A percentile compares a stretch with the other conserved stretches of the same genome.
Evolutionary conservation across 2,888 invertebrate species (phyloP).

Genomic region (Osedax frankpressi): DNA sequence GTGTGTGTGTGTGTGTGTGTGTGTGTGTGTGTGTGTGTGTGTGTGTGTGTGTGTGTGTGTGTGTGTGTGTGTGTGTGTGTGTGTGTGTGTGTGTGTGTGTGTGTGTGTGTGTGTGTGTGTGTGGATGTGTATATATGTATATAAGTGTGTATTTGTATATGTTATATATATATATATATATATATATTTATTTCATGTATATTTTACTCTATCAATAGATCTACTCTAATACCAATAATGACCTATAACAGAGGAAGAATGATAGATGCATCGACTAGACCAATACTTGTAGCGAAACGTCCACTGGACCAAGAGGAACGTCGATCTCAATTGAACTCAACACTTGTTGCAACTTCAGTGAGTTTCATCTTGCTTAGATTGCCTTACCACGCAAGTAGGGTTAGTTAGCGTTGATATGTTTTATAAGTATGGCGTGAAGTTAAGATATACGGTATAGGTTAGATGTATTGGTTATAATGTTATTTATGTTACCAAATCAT

Average conservation of each 20-base stretch:
- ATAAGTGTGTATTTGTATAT: neutral
- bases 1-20: too few relatives aligned
- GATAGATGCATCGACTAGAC: neutral
- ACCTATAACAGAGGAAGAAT: neutral
- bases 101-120: neutral
- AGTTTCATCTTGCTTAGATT: neutral
- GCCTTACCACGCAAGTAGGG: neutral
- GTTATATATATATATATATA: neutral
- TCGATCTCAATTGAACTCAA: neutral
- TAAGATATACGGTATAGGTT: too few relatives aligned
- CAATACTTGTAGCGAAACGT: neutral
- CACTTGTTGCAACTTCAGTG: neutral
- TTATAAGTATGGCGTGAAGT: too few relatives aligned
- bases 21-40: too few relatives aligned
- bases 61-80: too few relatives aligned
- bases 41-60: too few relatives aligned
- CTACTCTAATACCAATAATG: too few relatives aligned
- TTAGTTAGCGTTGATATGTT: neutral
- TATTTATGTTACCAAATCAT: too few relatives aligned
- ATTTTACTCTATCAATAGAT: too few relatives aligned
- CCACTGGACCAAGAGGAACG: neutral
- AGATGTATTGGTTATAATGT: too few relatives aligned
- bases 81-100: neutral
- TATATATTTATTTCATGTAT: too few relatives aligned
- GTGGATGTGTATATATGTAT: neutral